Evolutionary conservation across 2,113 vertebrate genomes (phyloP).

Genomic region (Poicephalus meyeri): DNA sequence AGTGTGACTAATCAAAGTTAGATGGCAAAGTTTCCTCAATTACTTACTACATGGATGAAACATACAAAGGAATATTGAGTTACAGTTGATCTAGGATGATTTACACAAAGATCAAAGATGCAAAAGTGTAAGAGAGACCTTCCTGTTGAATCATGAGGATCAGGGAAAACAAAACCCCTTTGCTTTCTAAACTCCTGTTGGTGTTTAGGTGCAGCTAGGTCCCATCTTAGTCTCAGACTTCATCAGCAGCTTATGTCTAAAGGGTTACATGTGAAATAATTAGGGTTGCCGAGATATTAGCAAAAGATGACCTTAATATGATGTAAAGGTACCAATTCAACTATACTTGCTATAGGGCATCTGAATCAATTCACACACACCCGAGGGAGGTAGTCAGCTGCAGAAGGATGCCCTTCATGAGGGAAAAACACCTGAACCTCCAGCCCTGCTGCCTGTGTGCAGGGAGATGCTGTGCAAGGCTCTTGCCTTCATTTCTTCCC

Average conservation of each 20-base stretch:
- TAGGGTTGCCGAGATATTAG: neutral
- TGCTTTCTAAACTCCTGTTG: neutral
- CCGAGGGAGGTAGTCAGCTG: neutral
- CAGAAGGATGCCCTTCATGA: neutral
- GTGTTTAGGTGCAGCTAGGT: neutral
- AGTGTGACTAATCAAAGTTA: neutral
- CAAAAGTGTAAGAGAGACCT: neutral
- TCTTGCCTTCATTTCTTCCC: fast-evolving
- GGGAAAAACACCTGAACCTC: neutral
- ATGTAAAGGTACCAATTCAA: neutral
- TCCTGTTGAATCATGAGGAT: neutral
- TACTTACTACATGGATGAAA: neutral
- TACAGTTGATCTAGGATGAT: neutral
- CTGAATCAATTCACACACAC: neutral
- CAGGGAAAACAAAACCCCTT: neutral
- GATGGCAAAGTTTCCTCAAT: neutral
- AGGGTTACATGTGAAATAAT: neutral
- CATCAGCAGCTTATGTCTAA: neutral
- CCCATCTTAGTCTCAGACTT: neutral
- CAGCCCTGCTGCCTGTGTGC: no score
- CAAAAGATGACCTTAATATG: neutral
- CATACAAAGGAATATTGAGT: neutral
- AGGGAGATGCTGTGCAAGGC: neutral
- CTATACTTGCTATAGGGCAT: neutral
- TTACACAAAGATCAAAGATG: neutral